Base-by-base conservation (phyloP, 1,140 invertebrate genomes). In the Aphidius gifuensis region DNA sequence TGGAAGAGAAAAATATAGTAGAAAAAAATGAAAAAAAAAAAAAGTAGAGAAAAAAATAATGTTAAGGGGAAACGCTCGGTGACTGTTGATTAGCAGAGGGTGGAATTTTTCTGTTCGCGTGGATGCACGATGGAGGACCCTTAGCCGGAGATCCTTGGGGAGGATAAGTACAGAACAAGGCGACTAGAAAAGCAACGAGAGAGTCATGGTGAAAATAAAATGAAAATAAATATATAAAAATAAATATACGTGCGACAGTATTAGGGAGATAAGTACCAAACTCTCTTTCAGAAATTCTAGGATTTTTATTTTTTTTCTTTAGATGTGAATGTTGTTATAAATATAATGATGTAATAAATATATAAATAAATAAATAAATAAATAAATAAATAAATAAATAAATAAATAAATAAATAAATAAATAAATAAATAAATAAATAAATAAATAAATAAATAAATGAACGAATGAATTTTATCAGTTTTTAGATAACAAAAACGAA, bases 261-360 rank as follows among this genome's bases (percentile, higher is more conserved):
- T 63, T 63, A 63, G 61, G 55, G 56, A 63, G 56, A 63, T 58
- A 63, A 63, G 61, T 63, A 43, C 39, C 56, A 40, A 55, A 40
- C 23, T 32, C 23, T 32, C 4, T 3, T 32, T 32, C 23, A 32
- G 1, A 3, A 32, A 32, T 32, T 32, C 4, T 32, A 32, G 4
- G 4, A 32, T 3, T 32, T 32, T 32, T 32, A 1, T 3, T 3
- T 32, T 32, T 32, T 32, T 32, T 32, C 2, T 32, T 32, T 32
- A 32, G 23, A 3, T 32, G 23, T 32, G 23, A 32, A 32, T 32
- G 2, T 32, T 32, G 4, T 32, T 32, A 32, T 32, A 32, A 32
- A 32, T 32, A 32, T 32, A 32, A 32, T 32, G 23, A 32, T 32
- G 16, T 16, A 16, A 16, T 16, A 16, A 16, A 16, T 16, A 16